Conservation (phyloP, 2,888 invertebrate species). For the Hylaea fasciaria region DNA sequence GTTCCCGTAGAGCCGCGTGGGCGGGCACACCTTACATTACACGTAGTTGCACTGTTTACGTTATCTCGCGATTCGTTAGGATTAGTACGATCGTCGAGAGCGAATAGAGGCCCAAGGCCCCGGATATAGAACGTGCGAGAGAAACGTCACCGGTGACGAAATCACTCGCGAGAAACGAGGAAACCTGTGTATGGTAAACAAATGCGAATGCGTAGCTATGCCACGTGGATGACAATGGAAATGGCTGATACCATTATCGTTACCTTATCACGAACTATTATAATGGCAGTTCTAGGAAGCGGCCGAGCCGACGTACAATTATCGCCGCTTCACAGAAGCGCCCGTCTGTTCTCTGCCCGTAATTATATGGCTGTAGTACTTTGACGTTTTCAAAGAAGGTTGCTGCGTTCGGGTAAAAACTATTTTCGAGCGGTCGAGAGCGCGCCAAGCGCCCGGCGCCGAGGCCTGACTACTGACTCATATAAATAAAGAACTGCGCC, state of each 20-base stretch:
- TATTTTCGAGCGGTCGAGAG: constrained; percentile 30
- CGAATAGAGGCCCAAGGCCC: constrained; percentile 18
- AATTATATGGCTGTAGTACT: constrained; percentile 57
- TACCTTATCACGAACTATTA: constrained; percentile 68
- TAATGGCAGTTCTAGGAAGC: constrained; percentile 70
- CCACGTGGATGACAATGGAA: constrained; percentile 56
- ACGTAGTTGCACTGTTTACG: constrained; percentile 29
- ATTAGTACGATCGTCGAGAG: constrained; percentile 11
- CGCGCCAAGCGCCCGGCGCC: constrained; percentile 2
- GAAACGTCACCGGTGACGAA: constrained; percentile 34
- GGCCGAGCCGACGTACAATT: constrained; percentile 66
- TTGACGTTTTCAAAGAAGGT: constrained; percentile 43
- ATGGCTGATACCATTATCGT: constrained; percentile 70
- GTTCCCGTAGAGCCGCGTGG: constrained; percentile 19
- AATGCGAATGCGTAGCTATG: constrained; percentile 35
- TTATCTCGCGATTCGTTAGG: constrained; percentile 30
- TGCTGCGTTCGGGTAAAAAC: constrained; percentile 36
- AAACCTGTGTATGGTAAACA: constrained; percentile 48
- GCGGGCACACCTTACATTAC: constrained; percentile 35
- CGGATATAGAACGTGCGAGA: constrained; percentile 11
- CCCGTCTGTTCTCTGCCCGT: constrained; percentile 53
- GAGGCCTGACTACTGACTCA: constrained; percentile 11
- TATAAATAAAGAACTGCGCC: not conserved
- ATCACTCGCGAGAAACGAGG: constrained; percentile 41
- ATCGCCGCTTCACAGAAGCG: constrained; percentile 72